These are phyloP conservation scores for Odobenus rosmarus DNA, from an alignment of 2,113 vertebrate species.

Conservation along the genomic window DNA sequence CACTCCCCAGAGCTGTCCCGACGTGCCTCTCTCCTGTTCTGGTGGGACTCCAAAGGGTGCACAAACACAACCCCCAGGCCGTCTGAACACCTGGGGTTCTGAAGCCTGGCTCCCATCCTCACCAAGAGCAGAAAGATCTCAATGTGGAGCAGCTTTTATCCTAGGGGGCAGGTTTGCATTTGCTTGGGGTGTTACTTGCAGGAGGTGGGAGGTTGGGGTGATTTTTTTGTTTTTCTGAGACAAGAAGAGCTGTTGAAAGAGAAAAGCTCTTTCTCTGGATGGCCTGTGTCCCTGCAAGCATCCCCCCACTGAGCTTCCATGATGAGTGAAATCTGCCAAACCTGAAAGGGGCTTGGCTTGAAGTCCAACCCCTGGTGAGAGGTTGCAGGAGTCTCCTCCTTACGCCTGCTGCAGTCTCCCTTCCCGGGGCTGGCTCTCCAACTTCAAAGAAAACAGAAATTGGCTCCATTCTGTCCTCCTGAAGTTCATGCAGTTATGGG, in stretches of 20 bases:
- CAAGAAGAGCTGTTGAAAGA: slow-evolving; percentile 56
- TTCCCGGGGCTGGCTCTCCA: not conserved
- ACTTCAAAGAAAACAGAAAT: slow-evolving; percentile 63
- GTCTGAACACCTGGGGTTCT: not conserved
- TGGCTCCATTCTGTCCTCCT: slow-evolving; percentile 39
- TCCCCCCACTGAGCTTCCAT: not conserved
- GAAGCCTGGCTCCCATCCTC: not conserved
- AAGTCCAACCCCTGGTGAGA: not conserved
- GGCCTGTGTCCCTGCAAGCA: not conserved
- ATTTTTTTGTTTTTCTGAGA: slow-evolving; percentile 31
- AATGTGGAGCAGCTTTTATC: not conserved
- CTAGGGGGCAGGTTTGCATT: not conserved
- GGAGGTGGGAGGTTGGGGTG: not conserved
- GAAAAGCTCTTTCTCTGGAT: slow-evolving; percentile 55
- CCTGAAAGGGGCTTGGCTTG: slow-evolving; percentile 34
- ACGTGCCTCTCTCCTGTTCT: not conserved
- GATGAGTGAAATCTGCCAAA: slow-evolving; percentile 44
- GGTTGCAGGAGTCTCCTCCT: not conserved
- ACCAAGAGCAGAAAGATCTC: not conserved
- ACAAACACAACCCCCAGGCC: not conserved
- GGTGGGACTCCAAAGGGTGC: not conserved
- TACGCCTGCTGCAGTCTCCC: too few species aligned
- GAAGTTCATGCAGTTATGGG: slow-evolving; percentile 60
- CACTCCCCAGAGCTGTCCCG: not conserved
- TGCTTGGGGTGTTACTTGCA: not conserved